Base-by-base conservation (phyloP, 2,888 invertebrate species). In the Coenonympha arcania region DNA sequence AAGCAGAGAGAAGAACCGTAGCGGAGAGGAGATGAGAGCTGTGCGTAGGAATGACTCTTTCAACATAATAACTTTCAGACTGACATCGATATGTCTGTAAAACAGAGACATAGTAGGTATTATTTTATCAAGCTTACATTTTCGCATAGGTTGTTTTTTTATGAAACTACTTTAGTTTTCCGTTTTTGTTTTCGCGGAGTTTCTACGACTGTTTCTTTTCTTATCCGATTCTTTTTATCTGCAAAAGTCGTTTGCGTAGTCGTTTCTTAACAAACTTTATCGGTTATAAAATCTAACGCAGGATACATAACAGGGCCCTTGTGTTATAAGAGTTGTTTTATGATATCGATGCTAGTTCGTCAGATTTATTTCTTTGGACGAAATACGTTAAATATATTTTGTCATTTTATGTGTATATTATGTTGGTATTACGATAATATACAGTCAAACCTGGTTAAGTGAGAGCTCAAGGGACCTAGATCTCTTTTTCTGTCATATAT, bases 251-350 rank as follows among this genome's bases (percentile, higher is more conserved):
- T 45, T 50, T 26, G 31, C 20, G 40, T 13, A 13, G 26, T 46
- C 46, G 30, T 41, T 46, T 16, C 20, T 15, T 49, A 31, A 36
- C 34, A 34, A 22, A 45, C 33, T 45, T 48, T 31, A 37, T 44
- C 28, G 31, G 49, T 47, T 51, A 47, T 51, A 42, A 43, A 47
- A 51, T 47, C 46, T 51, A 15, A 41, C 36, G 33, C 5, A 41
- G 34, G 20, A 34, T 41, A 41, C 45, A 41, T 46, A 30, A 30
- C 9, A 30, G 22, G 11, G 9, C 26, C 13, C 18, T 41, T 30
- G 18, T 28, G 24, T 24, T 37, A 22, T 37, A 24, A 24, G 28
- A 18, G n/a, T 41, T 41, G 41, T 41, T 41, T 41, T 41, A 41
- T 28, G 41, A 41, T 41, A 28, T 41, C 18, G 41, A 31, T 42